Conservation (phyloP, 2,888 invertebrate species). For the Lumbricus terrestris region DNA sequence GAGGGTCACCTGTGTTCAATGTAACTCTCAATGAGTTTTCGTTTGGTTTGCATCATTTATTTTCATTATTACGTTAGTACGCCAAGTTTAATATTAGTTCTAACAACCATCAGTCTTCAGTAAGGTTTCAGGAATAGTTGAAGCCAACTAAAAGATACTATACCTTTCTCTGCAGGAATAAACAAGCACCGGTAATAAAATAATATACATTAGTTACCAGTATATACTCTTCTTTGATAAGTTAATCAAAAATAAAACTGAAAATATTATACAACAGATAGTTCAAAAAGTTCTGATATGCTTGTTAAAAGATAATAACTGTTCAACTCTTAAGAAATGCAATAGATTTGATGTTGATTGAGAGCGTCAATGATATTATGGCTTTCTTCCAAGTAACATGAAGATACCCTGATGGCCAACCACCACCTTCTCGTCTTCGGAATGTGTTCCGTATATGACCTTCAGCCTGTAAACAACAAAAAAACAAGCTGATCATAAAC, state of each 20-base stretch:
- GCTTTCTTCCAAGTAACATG: neutral
- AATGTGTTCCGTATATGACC: neutral
- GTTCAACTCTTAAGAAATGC: neutral
- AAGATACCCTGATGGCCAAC: neutral
- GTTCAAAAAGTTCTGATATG: neutral
- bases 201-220: too few relatives aligned
- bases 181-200: too few relatives aligned
- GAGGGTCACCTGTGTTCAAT: too few relatives aligned
- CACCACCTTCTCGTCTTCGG: neutral
- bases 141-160: too few relatives aligned
- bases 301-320: neutral
- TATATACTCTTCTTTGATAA: neutral
- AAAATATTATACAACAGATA: neutral
- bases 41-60: too few relatives aligned
- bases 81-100: too few relatives aligned
- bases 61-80: too few relatives aligned
- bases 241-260: neutral
- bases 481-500: neutral
- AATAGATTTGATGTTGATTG: neutral
- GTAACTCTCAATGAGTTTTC: too few relatives aligned
- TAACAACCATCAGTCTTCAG: too few relatives aligned
- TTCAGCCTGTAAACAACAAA: neutral
- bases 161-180: too few relatives aligned
- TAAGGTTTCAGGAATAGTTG: too few relatives aligned
- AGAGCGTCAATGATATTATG: neutral